A percentile compares a stretch with the other conserved stretches of the same genome.
These are phyloP conservation scores for Chrysemys picta DNA, from an alignment of 2,113 vertebrate genomes.

Conservation along the genomic window DNA sequence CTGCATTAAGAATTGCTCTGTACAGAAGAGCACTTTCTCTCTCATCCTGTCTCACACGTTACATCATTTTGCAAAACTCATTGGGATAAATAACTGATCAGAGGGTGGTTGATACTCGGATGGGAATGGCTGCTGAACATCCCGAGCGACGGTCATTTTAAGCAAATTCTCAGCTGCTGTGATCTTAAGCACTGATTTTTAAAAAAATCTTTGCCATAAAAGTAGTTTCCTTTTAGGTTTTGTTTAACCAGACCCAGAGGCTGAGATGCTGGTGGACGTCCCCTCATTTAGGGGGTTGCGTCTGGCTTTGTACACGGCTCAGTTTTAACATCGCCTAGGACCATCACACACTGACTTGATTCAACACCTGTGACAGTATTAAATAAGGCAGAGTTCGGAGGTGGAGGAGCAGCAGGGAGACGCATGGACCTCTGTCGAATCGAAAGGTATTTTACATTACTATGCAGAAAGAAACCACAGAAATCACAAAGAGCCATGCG, in stretches of 20 bases:
- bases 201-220: too few relatives aligned
- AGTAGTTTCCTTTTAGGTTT: too few relatives aligned
- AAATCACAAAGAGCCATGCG: neutral
- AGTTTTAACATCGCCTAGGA: too few relatives aligned
- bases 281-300: too few relatives aligned
- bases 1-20: neutral
- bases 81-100: neutral
- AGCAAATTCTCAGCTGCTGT: neutral
- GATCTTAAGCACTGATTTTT: too few relatives aligned
- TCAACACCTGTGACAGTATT: too few relatives aligned
- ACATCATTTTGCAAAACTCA: neutral
- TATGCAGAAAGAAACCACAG: neutral
- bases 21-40: neutral
- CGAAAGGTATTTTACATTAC: neutral
- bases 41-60: neutral
- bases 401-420: neutral
- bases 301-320: too few relatives aligned
- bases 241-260: too few relatives aligned
- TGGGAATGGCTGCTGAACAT: neutral
- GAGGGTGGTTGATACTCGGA: neutral
- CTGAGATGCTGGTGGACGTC: too few relatives aligned
- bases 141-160: neutral
- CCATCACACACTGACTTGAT: too few relatives aligned
- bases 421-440: neutral
- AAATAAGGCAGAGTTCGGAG: neutral